These are phyloP conservation scores for Erebia epiphron DNA, from an alignment of 2,888 invertebrate genomes.

Conservation along the genomic window DNA sequence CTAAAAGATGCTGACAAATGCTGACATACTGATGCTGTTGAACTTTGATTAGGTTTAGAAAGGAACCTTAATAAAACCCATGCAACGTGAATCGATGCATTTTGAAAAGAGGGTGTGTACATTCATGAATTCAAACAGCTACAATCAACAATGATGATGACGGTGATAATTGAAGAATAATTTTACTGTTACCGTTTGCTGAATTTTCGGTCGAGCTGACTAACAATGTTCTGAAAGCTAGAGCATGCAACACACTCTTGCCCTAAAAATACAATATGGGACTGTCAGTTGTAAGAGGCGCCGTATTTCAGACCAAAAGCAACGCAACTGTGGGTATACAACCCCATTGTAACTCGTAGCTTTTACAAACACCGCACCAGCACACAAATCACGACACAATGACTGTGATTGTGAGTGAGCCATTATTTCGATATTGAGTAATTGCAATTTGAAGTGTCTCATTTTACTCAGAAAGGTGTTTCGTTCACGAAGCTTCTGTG, in stretches of 20 bases:
- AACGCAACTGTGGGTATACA: slow-evolving; percentile 1
- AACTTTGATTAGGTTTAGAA: no score
- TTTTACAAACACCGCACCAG: slow-evolving; percentile 11
- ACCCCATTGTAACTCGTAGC: slow-evolving; percentile 9
- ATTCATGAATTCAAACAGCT: no score
- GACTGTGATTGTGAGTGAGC: background rate
- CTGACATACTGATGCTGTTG: no score
- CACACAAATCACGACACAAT: slow-evolving; percentile 7
- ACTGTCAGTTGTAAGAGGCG: background rate
- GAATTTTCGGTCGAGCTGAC: background rate
- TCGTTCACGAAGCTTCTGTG: no score
- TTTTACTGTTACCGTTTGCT: background rate
- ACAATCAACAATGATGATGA: no score
- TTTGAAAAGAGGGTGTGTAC: no score
- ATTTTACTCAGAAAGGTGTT: no score
- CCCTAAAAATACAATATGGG: background rate
- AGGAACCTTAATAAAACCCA: no score
- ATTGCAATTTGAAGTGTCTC: background rate
- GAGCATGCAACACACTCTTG: background rate
- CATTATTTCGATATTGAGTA: background rate
- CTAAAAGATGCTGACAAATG: no score
- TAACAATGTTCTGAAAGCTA: background rate
- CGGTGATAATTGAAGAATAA: no score
- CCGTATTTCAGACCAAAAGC: slow-evolving; percentile 7
- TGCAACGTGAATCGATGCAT: no score